Percentiles rank a stretch among this genome's conserved stretches.
Evolutionary conservation across 2,888 invertebrate species (phyloP).

Genomic region (Cerceris rybyensis): DNA sequence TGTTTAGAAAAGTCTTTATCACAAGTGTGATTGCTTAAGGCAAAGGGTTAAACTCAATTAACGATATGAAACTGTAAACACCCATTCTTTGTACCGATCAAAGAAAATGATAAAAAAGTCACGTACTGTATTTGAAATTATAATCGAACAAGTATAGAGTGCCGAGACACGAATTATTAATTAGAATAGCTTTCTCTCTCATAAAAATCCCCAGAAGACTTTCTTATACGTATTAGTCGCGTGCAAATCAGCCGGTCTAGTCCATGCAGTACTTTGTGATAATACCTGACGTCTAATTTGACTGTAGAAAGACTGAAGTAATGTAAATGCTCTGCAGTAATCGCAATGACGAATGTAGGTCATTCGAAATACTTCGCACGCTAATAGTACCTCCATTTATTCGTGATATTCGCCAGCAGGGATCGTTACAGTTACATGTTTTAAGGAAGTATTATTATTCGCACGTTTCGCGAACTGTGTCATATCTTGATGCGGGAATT

Average conservation of each 20-base stretch:
- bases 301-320: slow-evolving; percentile 35
- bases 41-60: too few species aligned
- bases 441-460: slow-evolving; percentile 21
- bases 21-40: too few species aligned
- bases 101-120: too few species aligned
- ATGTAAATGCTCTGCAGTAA: slow-evolving; percentile 36
- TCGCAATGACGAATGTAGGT: slow-evolving; percentile 51
- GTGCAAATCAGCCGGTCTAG: background rate
- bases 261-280: slow-evolving; percentile 2
- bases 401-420: slow-evolving; percentile 24
- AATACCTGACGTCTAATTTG: slow-evolving; percentile 20
- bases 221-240: background rate
- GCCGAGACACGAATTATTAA: too few species aligned
- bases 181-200: too few species aligned
- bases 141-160: too few species aligned
- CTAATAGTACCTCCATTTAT: slow-evolving; percentile 30
- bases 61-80: too few species aligned
- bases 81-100: too few species aligned
- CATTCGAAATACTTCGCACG: slow-evolving; percentile 42
- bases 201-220: background rate
- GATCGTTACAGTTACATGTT: slow-evolving; percentile 29
- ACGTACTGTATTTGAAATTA: too few species aligned
- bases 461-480: slow-evolving; percentile 28
- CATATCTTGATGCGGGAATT: slow-evolving; percentile 31
- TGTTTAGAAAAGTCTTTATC: too few species aligned